Percentiles rank a stretch among this genome's conserved stretches.
phyloP scores from a whole-genome alignment of 2,888 invertebrate genomes.

The Polydesmus complanatus region DNA sequence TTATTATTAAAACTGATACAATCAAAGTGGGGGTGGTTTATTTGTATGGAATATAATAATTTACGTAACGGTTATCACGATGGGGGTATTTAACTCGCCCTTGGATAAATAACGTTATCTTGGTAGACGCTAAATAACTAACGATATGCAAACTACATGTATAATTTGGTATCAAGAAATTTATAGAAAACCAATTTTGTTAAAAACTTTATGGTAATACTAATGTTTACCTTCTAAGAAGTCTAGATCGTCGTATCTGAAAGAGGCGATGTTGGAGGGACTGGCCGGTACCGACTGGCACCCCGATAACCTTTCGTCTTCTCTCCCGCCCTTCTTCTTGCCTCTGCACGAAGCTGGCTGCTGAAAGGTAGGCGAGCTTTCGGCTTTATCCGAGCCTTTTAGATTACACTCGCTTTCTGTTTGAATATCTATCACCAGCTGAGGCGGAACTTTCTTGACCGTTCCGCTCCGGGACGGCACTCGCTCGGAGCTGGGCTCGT shows the following conservation, averaged over 20 bases:
- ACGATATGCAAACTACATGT: too few species aligned
- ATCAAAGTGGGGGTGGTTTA: too few species aligned
- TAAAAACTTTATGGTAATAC: too few species aligned
- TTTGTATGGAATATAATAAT: too few species aligned
- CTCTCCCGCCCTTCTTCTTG: conserved; percentile 44
- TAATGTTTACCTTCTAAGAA: conserved; percentile 13
- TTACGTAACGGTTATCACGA: too few species aligned
- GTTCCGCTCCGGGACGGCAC: not conserved
- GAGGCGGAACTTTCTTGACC: conserved; percentile 7
- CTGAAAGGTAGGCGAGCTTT: conserved; percentile 32
- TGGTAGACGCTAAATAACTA: too few species aligned
- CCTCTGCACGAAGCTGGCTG: conserved; percentile 54
- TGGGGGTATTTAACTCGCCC: too few species aligned
- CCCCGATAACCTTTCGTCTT: conserved; percentile 20
- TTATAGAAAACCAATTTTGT: too few species aligned
- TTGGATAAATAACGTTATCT: too few species aligned
- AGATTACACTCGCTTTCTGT: conserved; percentile 16
- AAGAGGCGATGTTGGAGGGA: conserved; percentile 49
- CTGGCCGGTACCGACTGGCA: conserved; percentile 45
- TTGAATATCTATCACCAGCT: conserved; percentile 6
- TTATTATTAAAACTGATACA: too few species aligned
- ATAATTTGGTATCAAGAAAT: too few species aligned
- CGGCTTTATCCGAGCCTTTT: not conserved
- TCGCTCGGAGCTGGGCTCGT: not conserved
- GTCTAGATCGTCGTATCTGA: conserved; percentile 42